These are phyloP conservation scores for Hydraecia micacea DNA, from an alignment of 2,888 invertebrate species.

Conservation along the genomic window DNA sequence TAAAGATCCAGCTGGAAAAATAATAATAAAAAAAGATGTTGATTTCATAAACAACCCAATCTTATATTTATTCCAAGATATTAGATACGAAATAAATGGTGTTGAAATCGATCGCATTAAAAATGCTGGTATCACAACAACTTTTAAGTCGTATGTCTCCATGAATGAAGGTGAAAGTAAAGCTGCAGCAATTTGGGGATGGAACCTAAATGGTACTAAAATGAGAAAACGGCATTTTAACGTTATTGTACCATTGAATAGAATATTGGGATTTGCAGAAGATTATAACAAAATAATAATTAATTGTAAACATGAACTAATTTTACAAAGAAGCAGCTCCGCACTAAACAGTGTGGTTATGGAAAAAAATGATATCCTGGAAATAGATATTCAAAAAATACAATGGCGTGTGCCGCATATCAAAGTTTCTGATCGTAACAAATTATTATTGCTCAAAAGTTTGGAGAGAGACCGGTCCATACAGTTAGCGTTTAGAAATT, in stretches of 20 bases:
- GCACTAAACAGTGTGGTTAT: neutral
- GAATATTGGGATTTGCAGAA: constrained; percentile 8
- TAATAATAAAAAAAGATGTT: neutral
- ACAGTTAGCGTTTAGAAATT: too few species aligned
- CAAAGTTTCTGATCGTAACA: too few species aligned
- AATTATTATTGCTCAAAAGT: too few species aligned
- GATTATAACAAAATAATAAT: constrained; percentile 4
- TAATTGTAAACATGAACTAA: neutral
- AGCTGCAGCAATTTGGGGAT: neutral
- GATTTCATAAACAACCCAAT: neutral
- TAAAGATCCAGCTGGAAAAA: neutral
- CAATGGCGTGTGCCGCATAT: too few species aligned
- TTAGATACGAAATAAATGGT: neutral
- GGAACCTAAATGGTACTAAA: constrained; percentile 2
- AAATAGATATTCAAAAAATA: neutral
- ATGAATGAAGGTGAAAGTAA: constrained; percentile 8
- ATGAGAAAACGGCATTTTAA: neutral
- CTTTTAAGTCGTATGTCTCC: neutral
- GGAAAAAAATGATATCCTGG: neutral
- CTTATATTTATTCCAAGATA: constrained; percentile 8
- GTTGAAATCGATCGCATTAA: too few species aligned
- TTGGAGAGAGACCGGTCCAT: too few species aligned
- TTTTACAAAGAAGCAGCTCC: neutral
- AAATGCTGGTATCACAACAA: constrained; percentile 4
- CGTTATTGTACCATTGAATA: neutral